Base-by-base conservation (phyloP, 2,113 vertebrate genomes). In the Epinephelus cyanopodus region DNA sequence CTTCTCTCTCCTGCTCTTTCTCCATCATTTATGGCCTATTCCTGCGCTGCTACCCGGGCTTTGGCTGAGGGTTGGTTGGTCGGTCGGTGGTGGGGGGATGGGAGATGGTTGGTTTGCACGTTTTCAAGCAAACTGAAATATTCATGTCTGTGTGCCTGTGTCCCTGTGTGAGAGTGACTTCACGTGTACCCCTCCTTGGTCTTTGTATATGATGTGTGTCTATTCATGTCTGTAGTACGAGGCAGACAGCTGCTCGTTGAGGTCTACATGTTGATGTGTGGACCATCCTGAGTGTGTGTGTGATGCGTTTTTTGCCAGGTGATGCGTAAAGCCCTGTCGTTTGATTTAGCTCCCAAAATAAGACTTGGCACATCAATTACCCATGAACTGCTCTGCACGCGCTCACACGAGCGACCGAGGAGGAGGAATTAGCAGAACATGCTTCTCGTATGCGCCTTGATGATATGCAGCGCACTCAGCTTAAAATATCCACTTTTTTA, bases 81-180 rank as follows among this genome's bases (percentile, higher is more conserved):
- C 6, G 78, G 72, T 74, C 6, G 78, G 69, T 8, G 60, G 29
- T 47, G 33, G 50, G 50, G 63, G 5, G 12, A 14, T 12, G 66
- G 77, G 90, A 87, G 84, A 67, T 77, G 89, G 84, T 78, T 81
- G 86, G 56, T 82, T 87, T 88, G 79, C 91, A 92, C 89, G 66
- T 92, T 94, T 94, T 91, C 64, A 89, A 87, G 88, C 87, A 72
- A 84, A 81, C 88, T 95, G 89, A 95, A 95, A 95, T 95, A 95
- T 95, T 95, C 88, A 95, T 94, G 92, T 83, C 65, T 87, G 85
- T 94, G 90, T 87, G 92, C 87, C 86, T 63, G 87, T 68, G 85
- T 89, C 76, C 82, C 86, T 83, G 74, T 88, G 87, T 79, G 90
- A 91, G 86, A 79, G 81, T 48, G 74, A 69, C 83, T 92, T 92